A percentile compares a stretch with the other conserved stretches of the same genome.
phyloP scores from a whole-genome alignment of 2,797 vertebrate genomes.

The Moxostoma hubbsi region DNA sequence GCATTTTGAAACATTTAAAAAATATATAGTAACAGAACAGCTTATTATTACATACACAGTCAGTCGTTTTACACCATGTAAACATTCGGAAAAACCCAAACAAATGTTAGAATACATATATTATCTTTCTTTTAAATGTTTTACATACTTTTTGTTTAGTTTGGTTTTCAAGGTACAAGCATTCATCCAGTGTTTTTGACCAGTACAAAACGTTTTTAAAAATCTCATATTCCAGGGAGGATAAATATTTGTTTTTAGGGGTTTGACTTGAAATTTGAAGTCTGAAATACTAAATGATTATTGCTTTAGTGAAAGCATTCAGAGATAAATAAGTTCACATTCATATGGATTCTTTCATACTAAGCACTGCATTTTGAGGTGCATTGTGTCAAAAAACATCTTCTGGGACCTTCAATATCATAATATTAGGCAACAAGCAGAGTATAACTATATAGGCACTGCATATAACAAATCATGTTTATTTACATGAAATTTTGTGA shows the following conservation, averaged over 20 bases:
- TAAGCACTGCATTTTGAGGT: neutral
- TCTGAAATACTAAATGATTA: neutral
- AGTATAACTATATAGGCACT: conserved; percentile 37
- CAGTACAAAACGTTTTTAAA: conserved; percentile 75
- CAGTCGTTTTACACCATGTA: conserved; percentile 71
- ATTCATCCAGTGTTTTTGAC: conserved; percentile 86
- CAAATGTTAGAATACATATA: conserved; percentile 80
- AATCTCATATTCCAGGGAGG: conserved; percentile 82
- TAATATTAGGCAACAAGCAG: neutral
- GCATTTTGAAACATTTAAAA: conserved; percentile 74
- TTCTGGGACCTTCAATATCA: neutral
- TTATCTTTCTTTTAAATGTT: neutral
- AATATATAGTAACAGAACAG: conserved; percentile 82
- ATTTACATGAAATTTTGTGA: neutral
- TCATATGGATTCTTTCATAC: conserved; percentile 8
- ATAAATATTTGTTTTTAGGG: conserved; percentile 41
- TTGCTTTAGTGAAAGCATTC: too few species aligned
- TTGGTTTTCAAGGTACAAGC: conserved; percentile 75
- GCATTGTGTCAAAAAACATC: conserved; percentile 11
- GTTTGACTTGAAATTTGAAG: too few species aligned
- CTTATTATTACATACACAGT: conserved; percentile 62
- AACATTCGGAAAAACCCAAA: conserved; percentile 78
- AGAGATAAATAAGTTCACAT: conserved; percentile 7
- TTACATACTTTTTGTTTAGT: conserved; percentile 53
- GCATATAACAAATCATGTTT: neutral